These are phyloP conservation scores for Irena cyanogastra DNA, from an alignment of 2,113 vertebrate genomes.

Conservation along the genomic window DNA sequence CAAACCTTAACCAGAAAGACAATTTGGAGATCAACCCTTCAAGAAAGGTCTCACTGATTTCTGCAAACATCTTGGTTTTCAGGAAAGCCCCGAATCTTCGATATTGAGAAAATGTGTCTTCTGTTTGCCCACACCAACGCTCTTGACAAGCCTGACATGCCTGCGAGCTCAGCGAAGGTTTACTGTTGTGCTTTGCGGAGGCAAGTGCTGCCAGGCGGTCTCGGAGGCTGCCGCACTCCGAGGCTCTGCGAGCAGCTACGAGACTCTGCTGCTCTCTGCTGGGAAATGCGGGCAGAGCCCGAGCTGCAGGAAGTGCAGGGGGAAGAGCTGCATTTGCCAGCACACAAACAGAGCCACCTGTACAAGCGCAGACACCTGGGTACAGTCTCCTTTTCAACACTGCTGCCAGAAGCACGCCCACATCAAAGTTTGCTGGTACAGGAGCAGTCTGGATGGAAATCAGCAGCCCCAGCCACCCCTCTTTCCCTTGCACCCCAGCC, in stretches of 20 bases:
- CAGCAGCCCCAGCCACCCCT: background rate
- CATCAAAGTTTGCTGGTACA: background rate
- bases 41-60: background rate
- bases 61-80: background rate
- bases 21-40: background rate
- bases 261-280: constrained; percentile 61
- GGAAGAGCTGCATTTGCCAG: background rate
- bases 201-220: background rate
- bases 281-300: background rate
- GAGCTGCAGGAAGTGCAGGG: too few relatives aligned
- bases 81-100: background rate
- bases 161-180: background rate
- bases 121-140: background rate
- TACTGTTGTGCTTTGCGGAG: background rate
- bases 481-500: background rate
- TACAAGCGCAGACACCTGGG: background rate
- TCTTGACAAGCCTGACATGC: background rate
- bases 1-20: background rate
- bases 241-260: background rate
- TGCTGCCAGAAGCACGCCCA: background rate
- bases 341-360: background rate
- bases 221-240: background rate
- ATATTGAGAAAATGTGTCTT: background rate
- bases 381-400: background rate
- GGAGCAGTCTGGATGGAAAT: background rate